A percentile compares a stretch with the other conserved stretches of the same genome.
Evolutionary conservation across 2,797 vertebrate genomes (phyloP).

Genomic region (Platyrinchus mystaceus): DNA sequence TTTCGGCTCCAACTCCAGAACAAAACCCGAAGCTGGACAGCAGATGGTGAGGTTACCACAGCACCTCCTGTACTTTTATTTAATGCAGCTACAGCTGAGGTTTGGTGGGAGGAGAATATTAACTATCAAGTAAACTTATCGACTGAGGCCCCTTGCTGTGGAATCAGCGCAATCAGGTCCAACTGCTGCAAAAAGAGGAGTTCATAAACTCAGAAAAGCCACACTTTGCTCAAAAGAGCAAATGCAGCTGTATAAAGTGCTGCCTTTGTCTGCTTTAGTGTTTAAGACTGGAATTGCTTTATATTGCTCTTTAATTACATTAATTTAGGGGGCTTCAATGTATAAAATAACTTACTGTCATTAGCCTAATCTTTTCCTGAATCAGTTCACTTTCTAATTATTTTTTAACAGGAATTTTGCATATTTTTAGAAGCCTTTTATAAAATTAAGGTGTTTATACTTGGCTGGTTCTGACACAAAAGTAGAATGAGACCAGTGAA

Average conservation of each 20-base stretch:
- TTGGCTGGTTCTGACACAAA: background rate
- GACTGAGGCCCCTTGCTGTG: background rate
- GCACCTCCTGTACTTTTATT: conserved; percentile 52
- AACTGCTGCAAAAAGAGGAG: background rate
- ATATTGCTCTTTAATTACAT: background rate
- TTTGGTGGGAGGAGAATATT: background rate
- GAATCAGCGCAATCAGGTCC: background rate
- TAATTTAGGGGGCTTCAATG: background rate
- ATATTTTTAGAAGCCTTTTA: background rate
- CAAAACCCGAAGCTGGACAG: conserved; percentile 78
- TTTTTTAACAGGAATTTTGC: background rate
- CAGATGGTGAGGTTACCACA: conserved; percentile 85
- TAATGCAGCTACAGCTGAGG: conserved; percentile 38
- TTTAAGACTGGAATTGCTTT: background rate
- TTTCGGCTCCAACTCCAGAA: conserved; percentile 42
- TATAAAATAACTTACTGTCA: background rate
- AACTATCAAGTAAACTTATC: background rate
- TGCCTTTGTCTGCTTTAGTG: background rate
- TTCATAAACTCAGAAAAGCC: background rate
- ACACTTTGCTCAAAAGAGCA: background rate
- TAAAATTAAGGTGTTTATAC: background rate
- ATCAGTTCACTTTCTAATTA: background rate
- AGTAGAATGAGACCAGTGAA: background rate
- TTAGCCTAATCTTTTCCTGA: background rate
- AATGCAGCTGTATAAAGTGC: background rate